Evolutionary conservation across 92 coral and sea anemone species (phyloP), one percentile per base, ranked within the genome.

Genomic region (Paragorgia papillata): DNA sequence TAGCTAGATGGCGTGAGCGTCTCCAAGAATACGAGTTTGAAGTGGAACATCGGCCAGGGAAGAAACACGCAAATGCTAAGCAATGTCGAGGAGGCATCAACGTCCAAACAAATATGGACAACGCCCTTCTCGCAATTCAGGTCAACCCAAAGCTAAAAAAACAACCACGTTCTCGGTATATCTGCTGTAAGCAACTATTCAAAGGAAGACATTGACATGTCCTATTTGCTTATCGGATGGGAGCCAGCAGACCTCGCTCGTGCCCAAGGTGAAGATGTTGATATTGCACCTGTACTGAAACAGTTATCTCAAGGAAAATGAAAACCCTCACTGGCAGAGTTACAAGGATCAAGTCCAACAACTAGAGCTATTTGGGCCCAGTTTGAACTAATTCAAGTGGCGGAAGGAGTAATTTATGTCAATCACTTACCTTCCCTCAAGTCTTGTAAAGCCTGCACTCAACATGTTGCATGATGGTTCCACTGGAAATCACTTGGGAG

Each of bases 31-130:
- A 81, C 28, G 71, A 67, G 60, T 86, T 33, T 62, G 64, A 73
- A 43, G 66, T 66, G 27, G 62, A 66, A 29, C 88, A 79, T 32
- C 80, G 78, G 1, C 79, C 85, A 0, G 85, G 90, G n/a, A 78
- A 41, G 33, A 61, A 62, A 22, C 90, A 87, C 51, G 65, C 22
- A 9, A 83, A 87, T 28, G 87, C 85, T 4, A 87, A 87, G 87
- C 81, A 7, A 24, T 83, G 58, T 83, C 87, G 12, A 62, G 87
- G 33, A 37, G 61, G 50, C 83, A 82, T 8, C 68, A 85, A 57
- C 82, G 85, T 17, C 69, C 27, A 15, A 10, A 1, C 21, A 30
- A 46, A 48, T 79, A 79, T 54, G 85, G 85, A 24, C 29, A 79
- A 25, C 79, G 83, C 41, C 85, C 82, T 9, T 79, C 85, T 20